A percentile compares a stretch with the other conserved stretches of the same genome.
Evolutionary conservation across 2,797 vertebrate species (phyloP).

Genomic region (Scleropages formosus): DNA sequence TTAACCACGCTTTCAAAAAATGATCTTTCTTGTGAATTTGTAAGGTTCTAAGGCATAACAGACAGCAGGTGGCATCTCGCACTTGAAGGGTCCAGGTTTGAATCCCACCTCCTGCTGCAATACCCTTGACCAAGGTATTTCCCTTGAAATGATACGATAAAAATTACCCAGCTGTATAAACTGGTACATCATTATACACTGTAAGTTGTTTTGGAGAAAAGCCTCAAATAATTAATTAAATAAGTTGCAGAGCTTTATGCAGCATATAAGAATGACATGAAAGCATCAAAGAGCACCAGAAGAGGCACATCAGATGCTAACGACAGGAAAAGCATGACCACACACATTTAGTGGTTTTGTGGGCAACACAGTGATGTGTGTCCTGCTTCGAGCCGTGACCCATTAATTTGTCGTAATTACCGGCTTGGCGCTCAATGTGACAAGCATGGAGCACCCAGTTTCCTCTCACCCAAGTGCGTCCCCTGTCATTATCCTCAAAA

Average conservation of each 20-base stretch:
- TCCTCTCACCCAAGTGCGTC: conserved; percentile 19
- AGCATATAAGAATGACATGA: conserved; percentile 1
- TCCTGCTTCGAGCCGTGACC: conserved; percentile 37
- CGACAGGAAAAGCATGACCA: conserved; percentile 41
- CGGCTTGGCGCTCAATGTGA: conserved; percentile 27
- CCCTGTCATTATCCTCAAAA: conserved; percentile 23
- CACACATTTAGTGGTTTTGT: conserved; percentile 41
- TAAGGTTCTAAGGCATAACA: too few species aligned
- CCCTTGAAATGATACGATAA: too few species aligned
- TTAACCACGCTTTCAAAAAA: not conserved
- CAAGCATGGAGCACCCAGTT: not conserved
- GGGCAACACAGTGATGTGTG: conserved; percentile 21
- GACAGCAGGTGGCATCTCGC: too few species aligned
- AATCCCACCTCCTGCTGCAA: too few species aligned
- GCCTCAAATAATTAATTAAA: not conserved
- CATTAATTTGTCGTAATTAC: conserved; percentile 46
- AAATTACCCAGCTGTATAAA: too few species aligned
- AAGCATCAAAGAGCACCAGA: conserved; percentile 34
- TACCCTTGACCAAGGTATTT: too few species aligned
- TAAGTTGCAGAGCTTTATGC: not conserved
- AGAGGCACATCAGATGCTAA: conserved; percentile 24
- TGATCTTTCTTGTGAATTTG: not conserved
- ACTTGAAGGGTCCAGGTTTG: too few species aligned
- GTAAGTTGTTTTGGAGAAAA: not conserved
- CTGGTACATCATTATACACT: too few species aligned